A percentile compares a stretch with the other conserved stretches of the same genome.
These are phyloP conservation scores for Diceros bicornis DNA, from an alignment of 2,797 vertebrate genomes.

Conservation along the genomic window DNA sequence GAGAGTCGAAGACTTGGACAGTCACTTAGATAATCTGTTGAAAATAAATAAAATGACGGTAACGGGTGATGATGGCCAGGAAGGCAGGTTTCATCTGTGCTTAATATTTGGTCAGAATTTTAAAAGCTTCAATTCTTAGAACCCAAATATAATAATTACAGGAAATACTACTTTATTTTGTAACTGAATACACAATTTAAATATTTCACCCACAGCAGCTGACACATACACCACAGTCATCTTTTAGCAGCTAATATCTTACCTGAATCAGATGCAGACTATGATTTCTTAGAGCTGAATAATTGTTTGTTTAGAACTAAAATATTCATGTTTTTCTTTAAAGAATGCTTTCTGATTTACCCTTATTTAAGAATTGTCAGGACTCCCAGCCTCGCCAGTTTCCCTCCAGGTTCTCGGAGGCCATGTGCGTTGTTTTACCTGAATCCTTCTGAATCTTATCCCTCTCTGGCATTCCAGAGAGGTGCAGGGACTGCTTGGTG, in stretches of 20 bases:
- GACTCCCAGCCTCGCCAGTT: rapidly evolving
- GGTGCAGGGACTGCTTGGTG: rapidly evolving
- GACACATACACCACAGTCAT: neutral
- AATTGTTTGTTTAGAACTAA: neutral
- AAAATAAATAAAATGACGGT: neutral
- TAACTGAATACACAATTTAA: neutral
- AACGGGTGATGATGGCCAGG: neutral
- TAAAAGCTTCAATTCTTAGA: slow-evolving; percentile 30
- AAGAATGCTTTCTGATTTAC: neutral
- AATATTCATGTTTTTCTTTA: neutral
- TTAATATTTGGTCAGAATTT: neutral
- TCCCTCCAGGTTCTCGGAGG: neutral
- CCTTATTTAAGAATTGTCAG: neutral
- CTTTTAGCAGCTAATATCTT: too few relatives aligned
- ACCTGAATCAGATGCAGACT: neutral
- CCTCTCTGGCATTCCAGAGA: neutral
- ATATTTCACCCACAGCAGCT: neutral
- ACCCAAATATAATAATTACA: neutral
- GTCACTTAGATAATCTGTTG: neutral
- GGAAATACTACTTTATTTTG: neutral
- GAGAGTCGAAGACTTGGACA: neutral
- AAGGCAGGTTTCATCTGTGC: neutral
- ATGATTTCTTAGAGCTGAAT: neutral
- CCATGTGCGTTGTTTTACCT: rapidly evolving
- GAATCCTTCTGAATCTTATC: rapidly evolving